These are phyloP conservation scores for Scomberomorus guttatus DNA, from an alignment of 2,797 vertebrate genomes.

Conservation along the genomic window DNA sequence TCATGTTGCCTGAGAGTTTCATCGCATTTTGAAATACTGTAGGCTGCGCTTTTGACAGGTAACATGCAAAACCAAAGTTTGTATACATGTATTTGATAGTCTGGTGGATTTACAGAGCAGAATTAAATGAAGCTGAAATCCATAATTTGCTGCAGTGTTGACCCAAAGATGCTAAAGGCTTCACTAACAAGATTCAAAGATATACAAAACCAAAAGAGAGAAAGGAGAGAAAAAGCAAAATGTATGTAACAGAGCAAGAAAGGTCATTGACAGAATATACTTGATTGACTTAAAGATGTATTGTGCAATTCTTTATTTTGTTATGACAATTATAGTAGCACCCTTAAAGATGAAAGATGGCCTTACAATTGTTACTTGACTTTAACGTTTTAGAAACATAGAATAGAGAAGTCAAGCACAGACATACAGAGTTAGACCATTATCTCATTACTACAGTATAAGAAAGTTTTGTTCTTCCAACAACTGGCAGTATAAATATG, in stretches of 20 bases:
- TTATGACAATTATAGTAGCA: no score
- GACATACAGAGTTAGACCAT: not conserved
- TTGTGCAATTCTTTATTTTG: no score
- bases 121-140: not conserved
- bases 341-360: no score
- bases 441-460: no score
- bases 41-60: not conserved
- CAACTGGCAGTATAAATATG: no score
- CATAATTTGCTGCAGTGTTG: conserved; percentile 13
- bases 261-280: not conserved
- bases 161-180: not conserved
- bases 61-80: conserved; percentile 2
- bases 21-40: not conserved
- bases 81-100: not conserved
- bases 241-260: not conserved
- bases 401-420: not conserved
- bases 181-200: conserved; percentile 17
- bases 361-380: no score
- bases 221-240: not conserved
- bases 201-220: not conserved
- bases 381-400: no score
- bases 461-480: no score
- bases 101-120: not conserved
- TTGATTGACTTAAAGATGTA: no score
- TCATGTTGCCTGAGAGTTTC: not conserved